Conservation (phyloP, 2,797 vertebrate species). For the Tamandua tetradactyla region DNA sequence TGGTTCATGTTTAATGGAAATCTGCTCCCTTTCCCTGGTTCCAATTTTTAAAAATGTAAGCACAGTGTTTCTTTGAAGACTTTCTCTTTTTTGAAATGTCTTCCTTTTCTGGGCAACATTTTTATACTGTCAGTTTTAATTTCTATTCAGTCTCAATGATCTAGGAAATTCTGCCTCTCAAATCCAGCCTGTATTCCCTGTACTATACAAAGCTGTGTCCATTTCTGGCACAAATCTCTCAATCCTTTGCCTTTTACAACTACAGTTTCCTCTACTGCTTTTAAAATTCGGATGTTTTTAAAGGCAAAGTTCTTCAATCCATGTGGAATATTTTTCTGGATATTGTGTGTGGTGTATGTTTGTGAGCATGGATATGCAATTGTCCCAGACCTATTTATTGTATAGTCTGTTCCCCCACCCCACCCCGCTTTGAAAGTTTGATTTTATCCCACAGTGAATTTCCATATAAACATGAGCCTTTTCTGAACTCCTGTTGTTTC, state of each 20-base stretch:
- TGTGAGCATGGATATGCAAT: neutral
- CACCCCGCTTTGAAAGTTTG: neutral
- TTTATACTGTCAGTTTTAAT: neutral
- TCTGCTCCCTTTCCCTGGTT: neutral
- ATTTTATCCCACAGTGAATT: neutral
- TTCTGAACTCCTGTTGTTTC: neutral
- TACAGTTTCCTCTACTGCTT: neutral
- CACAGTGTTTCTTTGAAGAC: neutral
- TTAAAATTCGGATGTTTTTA: neutral
- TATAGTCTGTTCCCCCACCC: neutral
- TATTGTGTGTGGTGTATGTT: neutral
- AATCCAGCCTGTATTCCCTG: neutral
- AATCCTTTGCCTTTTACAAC: neutral
- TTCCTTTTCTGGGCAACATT: neutral
- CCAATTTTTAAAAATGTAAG: neutral
- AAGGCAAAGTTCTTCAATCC: neutral
- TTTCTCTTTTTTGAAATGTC: neutral
- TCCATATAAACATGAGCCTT: neutral
- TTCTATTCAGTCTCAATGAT: neutral
- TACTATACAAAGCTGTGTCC: neutral
- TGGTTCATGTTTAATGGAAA: neutral
- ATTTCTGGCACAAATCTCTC: neutral
- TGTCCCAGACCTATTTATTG: neutral
- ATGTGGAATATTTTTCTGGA: neutral
- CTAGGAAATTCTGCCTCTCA: neutral